phyloP scores from a whole-genome alignment of 2,888 invertebrate genomes.

The Hirtodrosophila alboralis region DNA sequence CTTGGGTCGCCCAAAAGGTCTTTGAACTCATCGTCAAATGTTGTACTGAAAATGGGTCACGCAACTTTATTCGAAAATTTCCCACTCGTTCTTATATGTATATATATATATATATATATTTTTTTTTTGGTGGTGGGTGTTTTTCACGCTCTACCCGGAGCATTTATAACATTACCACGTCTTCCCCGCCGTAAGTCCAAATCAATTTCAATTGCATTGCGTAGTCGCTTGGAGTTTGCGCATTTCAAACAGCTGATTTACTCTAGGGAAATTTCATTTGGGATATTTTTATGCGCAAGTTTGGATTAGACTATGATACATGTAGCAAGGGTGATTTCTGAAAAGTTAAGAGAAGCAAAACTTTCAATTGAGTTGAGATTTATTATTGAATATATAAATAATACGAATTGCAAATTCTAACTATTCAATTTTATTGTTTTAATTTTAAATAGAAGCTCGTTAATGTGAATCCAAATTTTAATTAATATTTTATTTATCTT shows the following conservation, averaged over 20 bases:
- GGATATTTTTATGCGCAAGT: conserved; percentile 38
- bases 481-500: too few relatives aligned
- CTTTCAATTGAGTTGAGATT: neutral
- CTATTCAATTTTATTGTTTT: too few relatives aligned
- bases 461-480: too few relatives aligned
- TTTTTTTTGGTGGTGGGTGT: conserved; percentile 48
- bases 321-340: neutral
- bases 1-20: conserved; percentile 64
- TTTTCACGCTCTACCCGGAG: neutral
- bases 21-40: conserved; percentile 79
- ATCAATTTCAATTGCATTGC: conserved; percentile 76
- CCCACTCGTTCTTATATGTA: conserved; percentile 39
- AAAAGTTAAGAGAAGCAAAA: neutral
- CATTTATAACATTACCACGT: neutral
- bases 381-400: too few relatives aligned
- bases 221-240: conserved; percentile 77
- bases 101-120: too few relatives aligned
- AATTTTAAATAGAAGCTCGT: too few relatives aligned
- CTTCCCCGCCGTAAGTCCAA: conserved; percentile 35
- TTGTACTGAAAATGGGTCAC: conserved; percentile 81
- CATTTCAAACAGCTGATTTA: conserved; percentile 67
- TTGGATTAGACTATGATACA: conserved; percentile 19
- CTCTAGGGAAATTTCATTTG: neutral
- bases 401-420: too few relatives aligned
- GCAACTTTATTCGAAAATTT: conserved; percentile 56